Conservation (phyloP, 2,113 vertebrate genomes). For the Empidonax traillii region DNA sequence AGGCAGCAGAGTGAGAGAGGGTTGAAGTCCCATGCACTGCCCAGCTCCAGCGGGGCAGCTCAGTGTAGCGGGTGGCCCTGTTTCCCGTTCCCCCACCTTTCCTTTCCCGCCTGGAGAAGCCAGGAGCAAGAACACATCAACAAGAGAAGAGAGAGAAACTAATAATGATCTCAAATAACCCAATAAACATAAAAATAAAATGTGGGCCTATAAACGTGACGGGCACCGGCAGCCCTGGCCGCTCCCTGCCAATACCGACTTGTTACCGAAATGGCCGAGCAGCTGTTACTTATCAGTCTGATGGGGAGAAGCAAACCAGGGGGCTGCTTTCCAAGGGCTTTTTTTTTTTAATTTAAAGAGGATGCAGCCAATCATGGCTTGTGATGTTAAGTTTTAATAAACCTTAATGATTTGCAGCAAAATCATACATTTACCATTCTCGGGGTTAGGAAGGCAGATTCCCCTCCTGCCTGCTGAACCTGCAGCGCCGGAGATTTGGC, state of each 20-base stretch:
- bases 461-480: not conserved
- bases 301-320: conserved; percentile 31
- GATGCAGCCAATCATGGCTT: conserved; percentile 33
- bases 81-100: not conserved
- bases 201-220: conserved; percentile 59
- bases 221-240: conserved; percentile 48
- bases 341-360: conserved; percentile 36
- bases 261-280: conserved; percentile 58
- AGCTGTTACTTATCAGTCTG: conserved; percentile 67
- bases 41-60: not conserved
- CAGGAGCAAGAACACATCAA: conserved; percentile 51
- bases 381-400: conserved; percentile 47
- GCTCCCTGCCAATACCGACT: conserved; percentile 46
- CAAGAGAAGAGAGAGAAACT: conserved; percentile 61
- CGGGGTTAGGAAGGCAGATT: not conserved
- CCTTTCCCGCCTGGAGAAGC: not conserved
- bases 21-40: accelerated
- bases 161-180: conserved; percentile 68
- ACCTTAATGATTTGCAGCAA: conserved; percentile 37
- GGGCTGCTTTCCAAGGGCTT: conserved; percentile 51
- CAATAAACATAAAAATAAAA: conserved; percentile 70
- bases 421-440: conserved; percentile 17
- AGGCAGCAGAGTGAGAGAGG: accelerated
- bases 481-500: not conserved
- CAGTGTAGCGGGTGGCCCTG: accelerated